phyloP scores from a whole-genome alignment of 1,140 invertebrate genomes.

The Caenorhabditis remanei region DNA sequence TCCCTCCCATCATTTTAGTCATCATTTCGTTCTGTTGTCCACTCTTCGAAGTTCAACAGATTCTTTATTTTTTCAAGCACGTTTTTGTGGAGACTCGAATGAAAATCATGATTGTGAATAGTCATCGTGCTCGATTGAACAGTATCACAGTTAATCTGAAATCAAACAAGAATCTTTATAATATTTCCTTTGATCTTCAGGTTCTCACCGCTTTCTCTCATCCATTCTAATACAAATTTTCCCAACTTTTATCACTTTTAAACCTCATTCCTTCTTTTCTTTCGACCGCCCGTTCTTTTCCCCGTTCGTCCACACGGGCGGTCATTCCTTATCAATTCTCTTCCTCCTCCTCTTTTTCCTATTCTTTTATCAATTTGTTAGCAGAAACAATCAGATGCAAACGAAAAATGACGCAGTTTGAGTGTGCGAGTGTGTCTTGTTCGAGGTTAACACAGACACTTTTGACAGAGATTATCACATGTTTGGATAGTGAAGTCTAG shows the following conservation, averaged over 20 bases:
- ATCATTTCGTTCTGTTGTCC: no score
- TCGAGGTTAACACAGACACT: conserved; percentile 22
- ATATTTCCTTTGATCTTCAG: not conserved
- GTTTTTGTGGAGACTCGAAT: no score
- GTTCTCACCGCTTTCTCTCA: not conserved
- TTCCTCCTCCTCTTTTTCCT: not conserved
- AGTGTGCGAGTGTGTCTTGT: conserved; percentile 35
- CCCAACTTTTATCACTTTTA: not conserved
- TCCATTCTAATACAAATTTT: not conserved
- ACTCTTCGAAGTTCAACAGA: no score
- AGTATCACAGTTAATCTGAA: no score
- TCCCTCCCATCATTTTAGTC: no score
- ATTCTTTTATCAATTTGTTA: conserved; percentile 27
- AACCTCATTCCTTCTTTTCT: not conserved
- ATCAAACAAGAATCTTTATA: not conserved
- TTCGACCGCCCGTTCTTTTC: not conserved
- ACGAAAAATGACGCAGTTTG: not conserved
- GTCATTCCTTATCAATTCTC: conserved; percentile 28
- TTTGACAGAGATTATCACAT: not conserved
- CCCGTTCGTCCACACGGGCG: conserved; percentile 36
- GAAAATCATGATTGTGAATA: no score
- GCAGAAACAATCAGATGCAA: conserved; percentile 46
- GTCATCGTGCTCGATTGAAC: no score
- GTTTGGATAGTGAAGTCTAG: not conserved
- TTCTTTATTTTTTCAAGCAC: no score